phyloP scores from a whole-genome alignment of 2,113 vertebrate species.

The Nerophis ophidion region DNA sequence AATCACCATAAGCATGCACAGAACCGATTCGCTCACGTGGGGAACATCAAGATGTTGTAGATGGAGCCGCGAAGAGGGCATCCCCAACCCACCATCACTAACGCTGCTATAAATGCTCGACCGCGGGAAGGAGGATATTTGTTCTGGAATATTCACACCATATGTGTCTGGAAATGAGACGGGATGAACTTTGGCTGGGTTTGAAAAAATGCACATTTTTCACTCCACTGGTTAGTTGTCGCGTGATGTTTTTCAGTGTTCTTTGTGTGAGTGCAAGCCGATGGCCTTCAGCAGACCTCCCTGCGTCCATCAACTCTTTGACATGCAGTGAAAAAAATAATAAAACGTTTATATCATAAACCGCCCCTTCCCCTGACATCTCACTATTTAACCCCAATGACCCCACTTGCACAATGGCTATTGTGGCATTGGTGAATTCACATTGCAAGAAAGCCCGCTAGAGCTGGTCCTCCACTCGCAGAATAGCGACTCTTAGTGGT shows the following conservation, averaged over 20 bases:
- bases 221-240: constrained; percentile 8
- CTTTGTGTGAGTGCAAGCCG: not conserved
- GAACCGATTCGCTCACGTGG: not conserved
- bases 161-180: not conserved
- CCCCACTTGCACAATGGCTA: constrained; percentile 55
- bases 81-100: not conserved
- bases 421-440: constrained; percentile 38
- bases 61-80: no score
- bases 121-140: no score
- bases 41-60: not conserved
- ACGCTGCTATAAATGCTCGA: not conserved
- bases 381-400: constrained; percentile 42
- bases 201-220: constrained; percentile 13
- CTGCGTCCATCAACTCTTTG: not conserved
- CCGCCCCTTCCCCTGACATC: constrained; percentile 3
- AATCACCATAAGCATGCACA: not conserved
- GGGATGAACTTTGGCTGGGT: not conserved
- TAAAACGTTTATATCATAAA: constrained; percentile 44
- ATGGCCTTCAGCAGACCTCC: constrained; percentile 4
- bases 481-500: constrained; percentile 55
- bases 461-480: not conserved
- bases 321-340: not conserved
- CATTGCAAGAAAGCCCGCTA: constrained; percentile 28
- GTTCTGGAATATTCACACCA: not conserved
- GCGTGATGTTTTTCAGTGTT: constrained; percentile 8